Conservation (phyloP, 2,888 invertebrate genomes). For the Eilema caniola region DNA sequence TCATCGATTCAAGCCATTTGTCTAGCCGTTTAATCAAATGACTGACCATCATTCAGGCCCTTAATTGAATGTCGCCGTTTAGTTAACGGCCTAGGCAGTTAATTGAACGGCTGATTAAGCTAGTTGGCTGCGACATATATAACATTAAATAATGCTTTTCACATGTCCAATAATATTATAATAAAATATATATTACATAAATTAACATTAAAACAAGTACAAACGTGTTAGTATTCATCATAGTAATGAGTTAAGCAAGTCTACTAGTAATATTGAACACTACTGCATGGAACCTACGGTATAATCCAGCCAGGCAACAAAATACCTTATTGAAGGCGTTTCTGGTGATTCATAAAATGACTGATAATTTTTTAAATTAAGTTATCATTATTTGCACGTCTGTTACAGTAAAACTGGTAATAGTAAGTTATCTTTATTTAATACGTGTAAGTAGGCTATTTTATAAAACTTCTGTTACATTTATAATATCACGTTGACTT, state of each 20-base stretch:
- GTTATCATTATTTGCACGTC: background rate
- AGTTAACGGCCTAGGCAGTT: too few species aligned
- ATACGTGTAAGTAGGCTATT: background rate
- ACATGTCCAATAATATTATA: background rate
- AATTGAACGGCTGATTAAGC: too few species aligned
- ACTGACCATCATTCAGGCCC: too few species aligned
- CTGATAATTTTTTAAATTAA: background rate
- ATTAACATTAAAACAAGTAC: background rate
- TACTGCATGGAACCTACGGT: background rate
- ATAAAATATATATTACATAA: background rate
- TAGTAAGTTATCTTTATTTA: too few species aligned
- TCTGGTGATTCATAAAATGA: background rate
- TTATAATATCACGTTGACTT: background rate
- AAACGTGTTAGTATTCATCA: background rate
- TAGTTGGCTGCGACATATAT: too few species aligned
- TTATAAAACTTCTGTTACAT: background rate
- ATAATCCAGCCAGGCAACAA: background rate
- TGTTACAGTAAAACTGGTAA: background rate
- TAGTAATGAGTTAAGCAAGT: constrained; percentile 17
- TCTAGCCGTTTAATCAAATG: too few species aligned
- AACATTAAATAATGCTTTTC: background rate
- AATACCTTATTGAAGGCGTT: background rate
- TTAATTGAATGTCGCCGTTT: too few species aligned
- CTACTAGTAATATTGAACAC: background rate
- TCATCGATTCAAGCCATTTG: too few species aligned